Base-by-base conservation (phyloP, 2,888 invertebrate species). In the Minunthozetes semirufus region DNA sequence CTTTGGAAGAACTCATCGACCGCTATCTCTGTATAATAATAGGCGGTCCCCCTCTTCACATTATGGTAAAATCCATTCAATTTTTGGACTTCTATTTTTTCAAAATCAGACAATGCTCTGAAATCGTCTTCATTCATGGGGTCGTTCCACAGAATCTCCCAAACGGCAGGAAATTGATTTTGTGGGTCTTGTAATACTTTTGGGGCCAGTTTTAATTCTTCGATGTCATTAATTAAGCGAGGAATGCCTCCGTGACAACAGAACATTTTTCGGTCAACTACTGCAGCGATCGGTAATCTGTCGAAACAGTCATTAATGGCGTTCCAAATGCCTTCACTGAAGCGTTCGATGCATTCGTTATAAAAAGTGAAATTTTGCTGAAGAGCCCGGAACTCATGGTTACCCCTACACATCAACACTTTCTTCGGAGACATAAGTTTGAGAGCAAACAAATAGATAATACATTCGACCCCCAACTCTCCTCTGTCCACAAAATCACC, bases 101-200 rank as follows among this genome's bases (percentile, higher is more conserved):
- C 1, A 33, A 73, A 3, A 1, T 73, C 61, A 3, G 25, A 22
- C 9, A 19, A 59, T 9, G 74, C 75, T 6, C 74, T 8, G n/a
- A 59, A 76, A 33, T 72, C 73, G 9, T 66, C 53, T 29, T 48
- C 27, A 0, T 73, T 66, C 3, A 76, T 38, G n/a, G 76, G 76
- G 15, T 91, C 91, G 81, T 89, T 90, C 91, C 91, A 91, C 83
- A 91, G 85, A 29, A 91, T 83, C 80, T 90, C 90, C 90, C 90
- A 91, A 0, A 90, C 89, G 73, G 90, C 83, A 19, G 87, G 85
- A 81, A 88, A 88, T 81, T 89, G 88, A 59, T 85, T 85, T 63
- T 89, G 88, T 0, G 90, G 90, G 75, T 87, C 86, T 29, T 84
- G 81, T 61, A 90, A 83, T 0, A 89, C 89, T 61, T 85, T 85